A percentile compares a stretch with the other conserved stretches of the same genome.
phyloP scores from a whole-genome alignment of 1,140 invertebrate genomes.

The Daktulosphaira vitifoliae region DNA sequence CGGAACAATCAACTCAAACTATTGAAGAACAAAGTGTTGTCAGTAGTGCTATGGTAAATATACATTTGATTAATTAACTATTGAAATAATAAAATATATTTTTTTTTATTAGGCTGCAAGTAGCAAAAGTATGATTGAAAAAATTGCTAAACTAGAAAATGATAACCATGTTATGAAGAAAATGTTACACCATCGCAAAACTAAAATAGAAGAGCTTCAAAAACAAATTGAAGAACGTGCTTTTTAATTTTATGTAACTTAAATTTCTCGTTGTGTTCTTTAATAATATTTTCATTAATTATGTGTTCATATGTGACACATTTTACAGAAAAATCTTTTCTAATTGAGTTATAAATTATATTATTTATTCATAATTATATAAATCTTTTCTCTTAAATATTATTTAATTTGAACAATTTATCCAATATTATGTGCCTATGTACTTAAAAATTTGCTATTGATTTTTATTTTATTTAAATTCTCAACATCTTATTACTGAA shows the following conservation, averaged over 20 bases:
- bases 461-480: no score
- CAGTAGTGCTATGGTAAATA: constrained; percentile 11
- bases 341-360: neutral
- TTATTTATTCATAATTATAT: neutral
- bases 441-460: no score
- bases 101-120: constrained; percentile 6
- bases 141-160: constrained; percentile 16
- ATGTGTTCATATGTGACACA: neutral
- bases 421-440: no score
- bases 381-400: neutral
- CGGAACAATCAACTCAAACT: constrained; percentile 15
- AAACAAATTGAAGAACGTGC: constrained; percentile 1
- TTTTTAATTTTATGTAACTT: neutral
- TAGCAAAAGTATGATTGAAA: neutral
- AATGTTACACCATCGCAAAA: constrained; percentile 22
- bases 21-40: constrained; percentile 19
- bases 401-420: neutral
- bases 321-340: neutral
- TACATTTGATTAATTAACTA: neutral
- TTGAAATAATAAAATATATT: neutral
- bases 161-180: constrained; percentile 16
- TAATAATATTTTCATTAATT: neutral
- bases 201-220: constrained; percentile 26
- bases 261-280: neutral
- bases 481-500: no score